Evolutionary conservation across 2,113 vertebrate genomes (phyloP).

Genomic region (Mola mola): DNA sequence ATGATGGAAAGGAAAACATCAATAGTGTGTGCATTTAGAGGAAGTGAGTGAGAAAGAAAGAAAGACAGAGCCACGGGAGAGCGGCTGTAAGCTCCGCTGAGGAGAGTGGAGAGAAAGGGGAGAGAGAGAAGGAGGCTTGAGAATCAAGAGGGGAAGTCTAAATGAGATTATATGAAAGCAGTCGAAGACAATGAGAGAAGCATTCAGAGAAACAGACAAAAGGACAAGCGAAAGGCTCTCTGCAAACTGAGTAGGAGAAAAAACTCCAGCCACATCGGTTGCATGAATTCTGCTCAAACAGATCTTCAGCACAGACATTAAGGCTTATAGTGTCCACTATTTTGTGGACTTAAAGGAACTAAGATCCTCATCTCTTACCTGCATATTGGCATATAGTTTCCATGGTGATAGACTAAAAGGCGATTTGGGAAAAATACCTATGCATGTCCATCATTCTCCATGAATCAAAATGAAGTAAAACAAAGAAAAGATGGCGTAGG

Average conservation of each 20-base stretch:
- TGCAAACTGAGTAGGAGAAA: constrained; percentile 44
- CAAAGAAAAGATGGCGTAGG: too few species aligned
- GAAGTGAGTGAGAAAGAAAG: constrained; percentile 58
- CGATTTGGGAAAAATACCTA: not conserved
- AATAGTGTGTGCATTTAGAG: constrained; percentile 74
- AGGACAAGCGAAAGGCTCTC: constrained; percentile 57
- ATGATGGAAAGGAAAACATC: constrained; percentile 74
- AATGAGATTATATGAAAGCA: constrained; percentile 78
- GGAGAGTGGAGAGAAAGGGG: constrained; percentile 44
- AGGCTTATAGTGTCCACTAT: constrained; percentile 45
- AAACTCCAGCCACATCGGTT: constrained; percentile 25
- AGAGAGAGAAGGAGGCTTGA: constrained; percentile 59
- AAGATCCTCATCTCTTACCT: constrained; percentile 28
- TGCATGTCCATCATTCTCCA: not conserved
- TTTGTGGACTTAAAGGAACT: constrained; percentile 19
- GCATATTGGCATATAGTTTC: constrained; percentile 6
- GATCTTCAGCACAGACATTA: constrained; percentile 36
- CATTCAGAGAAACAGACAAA: constrained; percentile 67
- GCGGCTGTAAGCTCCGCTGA: constrained; percentile 56
- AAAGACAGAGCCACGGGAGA: constrained; percentile 64
- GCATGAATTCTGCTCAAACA: constrained; percentile 26
- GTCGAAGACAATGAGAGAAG: constrained; percentile 71
- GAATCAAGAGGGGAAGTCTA: constrained; percentile 72
- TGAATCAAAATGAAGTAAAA: not conserved
- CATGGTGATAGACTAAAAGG: constrained; percentile 13